Evolutionary conservation across 1,140 invertebrate genomes (phyloP).

Genomic region (Bombus affinis): DNA sequence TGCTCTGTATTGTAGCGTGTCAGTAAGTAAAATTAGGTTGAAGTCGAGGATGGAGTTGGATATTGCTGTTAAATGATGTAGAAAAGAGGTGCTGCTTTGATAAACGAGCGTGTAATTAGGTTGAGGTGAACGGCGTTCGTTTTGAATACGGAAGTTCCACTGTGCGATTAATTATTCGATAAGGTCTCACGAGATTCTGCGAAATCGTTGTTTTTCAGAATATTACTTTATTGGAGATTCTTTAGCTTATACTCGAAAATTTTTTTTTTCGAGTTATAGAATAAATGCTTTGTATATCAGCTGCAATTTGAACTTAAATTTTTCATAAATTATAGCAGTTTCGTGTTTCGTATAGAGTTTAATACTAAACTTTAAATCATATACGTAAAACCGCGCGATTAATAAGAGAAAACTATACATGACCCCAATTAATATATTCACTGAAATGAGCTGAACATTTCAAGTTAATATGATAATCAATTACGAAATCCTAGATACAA

Average conservation of each 20-base stretch:
- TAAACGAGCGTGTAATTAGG: conserved; percentile 7
- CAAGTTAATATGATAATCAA: too few relatives aligned
- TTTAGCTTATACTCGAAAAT: not conserved
- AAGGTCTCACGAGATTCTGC: not conserved
- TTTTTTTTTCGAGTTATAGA: not conserved
- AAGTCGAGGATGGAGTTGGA: not conserved
- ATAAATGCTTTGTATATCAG: not conserved
- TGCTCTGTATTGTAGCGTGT: not conserved
- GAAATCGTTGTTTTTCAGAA: not conserved
- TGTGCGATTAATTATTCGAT: not conserved
- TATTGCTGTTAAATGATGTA: conserved; percentile 3
- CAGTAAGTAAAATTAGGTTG: not conserved
- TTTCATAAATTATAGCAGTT: too few relatives aligned
- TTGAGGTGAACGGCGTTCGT: not conserved
- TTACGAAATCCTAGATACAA: too few relatives aligned
- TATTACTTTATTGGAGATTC: not conserved
- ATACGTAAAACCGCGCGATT: too few relatives aligned
- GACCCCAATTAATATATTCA: too few relatives aligned
- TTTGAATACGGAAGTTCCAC: not conserved
- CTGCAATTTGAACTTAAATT: too few relatives aligned
- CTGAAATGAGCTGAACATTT: too few relatives aligned
- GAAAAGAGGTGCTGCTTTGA: conserved; percentile 20
- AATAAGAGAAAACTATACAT: too few relatives aligned
- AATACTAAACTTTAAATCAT: too few relatives aligned
- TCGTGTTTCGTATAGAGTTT: too few relatives aligned